phyloP scores from a whole-genome alignment of 2,888 invertebrate genomes.

The Lasioglossum vierecki region DNA sequence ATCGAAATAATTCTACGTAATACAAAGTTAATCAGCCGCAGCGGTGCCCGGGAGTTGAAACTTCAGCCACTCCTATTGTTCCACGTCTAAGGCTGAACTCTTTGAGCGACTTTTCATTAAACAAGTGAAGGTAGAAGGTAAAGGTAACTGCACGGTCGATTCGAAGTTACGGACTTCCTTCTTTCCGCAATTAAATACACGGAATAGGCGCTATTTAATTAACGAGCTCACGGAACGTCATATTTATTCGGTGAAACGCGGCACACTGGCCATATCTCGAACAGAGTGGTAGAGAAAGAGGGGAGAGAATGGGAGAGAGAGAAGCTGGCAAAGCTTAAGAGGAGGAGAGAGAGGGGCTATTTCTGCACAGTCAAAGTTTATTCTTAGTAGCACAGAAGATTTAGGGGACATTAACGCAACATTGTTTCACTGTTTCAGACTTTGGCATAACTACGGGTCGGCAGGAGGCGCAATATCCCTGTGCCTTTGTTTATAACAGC shows the following conservation, averaged over 20 bases:
- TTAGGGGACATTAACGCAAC: conserved; percentile 40
- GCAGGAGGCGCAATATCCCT: conserved; percentile 91
- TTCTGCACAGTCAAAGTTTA: conserved; percentile 29
- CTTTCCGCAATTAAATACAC: conserved; percentile 48
- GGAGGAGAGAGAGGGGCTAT: neutral
- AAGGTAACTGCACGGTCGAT: conserved; percentile 43
- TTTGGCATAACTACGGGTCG: conserved; percentile 94
- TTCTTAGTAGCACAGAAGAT: conserved; percentile 24
- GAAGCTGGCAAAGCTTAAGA: neutral
- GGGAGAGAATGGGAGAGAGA: neutral
- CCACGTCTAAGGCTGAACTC: neutral
- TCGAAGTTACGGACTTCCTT: conserved; percentile 47
- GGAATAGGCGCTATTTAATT: conserved; percentile 54
- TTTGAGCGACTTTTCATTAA: conserved; percentile 49
- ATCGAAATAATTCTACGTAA: conserved; percentile 18
- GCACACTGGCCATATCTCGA: neutral
- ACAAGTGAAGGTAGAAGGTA: conserved; percentile 8
- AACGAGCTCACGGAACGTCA: conserved; percentile 44
- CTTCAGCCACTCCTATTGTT: conserved; percentile 10
- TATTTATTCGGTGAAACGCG: conserved; percentile 35
- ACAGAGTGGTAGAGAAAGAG: neutral
- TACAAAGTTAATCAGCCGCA: neutral
- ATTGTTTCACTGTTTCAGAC: conserved; percentile 87
- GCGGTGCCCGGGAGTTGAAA: neutral
- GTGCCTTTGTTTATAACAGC: conserved; percentile 95